phyloP scores from a whole-genome alignment of 2,797 vertebrate species.

The Acipenser transmontanus region DNA sequence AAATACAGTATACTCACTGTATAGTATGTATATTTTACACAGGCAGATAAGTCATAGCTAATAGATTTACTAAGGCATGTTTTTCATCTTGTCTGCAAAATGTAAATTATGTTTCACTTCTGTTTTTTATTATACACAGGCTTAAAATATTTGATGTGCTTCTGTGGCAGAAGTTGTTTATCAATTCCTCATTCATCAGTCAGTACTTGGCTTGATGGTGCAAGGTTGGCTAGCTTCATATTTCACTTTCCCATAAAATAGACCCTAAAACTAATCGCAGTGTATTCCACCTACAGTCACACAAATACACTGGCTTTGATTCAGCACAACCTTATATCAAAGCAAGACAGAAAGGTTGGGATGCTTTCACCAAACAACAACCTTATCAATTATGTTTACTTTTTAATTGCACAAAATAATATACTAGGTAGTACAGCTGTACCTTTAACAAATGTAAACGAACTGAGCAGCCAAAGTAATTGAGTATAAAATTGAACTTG shows the following conservation, averaged over 20 bases:
- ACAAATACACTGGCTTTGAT: background rate
- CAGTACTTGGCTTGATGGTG: slow-evolving; percentile 23
- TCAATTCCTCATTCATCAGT: slow-evolving; percentile 33
- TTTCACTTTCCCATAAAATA: slow-evolving; percentile 34
- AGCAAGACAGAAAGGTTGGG: no score
- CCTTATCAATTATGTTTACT: no score
- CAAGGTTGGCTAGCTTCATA: slow-evolving; percentile 24
- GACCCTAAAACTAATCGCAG: slow-evolving; percentile 18
- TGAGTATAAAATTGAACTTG: no score
- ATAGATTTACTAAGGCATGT: slow-evolving; percentile 33
- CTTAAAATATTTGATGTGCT: slow-evolving; percentile 28
- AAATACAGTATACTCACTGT: no score
- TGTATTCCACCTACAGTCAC: slow-evolving; percentile 8
- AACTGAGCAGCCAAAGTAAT: no score
- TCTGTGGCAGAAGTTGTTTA: slow-evolving; percentile 35
- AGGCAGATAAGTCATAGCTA: slow-evolving; percentile 16
- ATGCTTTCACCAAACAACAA: no score
- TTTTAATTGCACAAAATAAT: no score
- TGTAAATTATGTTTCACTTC: slow-evolving; percentile 36
- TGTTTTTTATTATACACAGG: slow-evolving; percentile 36
- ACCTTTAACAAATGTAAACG: no score
- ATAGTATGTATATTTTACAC: background rate
- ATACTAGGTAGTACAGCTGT: no score
- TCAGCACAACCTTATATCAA: no score
- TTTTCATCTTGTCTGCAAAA: slow-evolving; percentile 28